A percentile compares a stretch with the other conserved stretches of the same genome.
These are phyloP conservation scores for Acanthochromis polyacanthus DNA, from an alignment of 2,113 vertebrate species.

Conservation along the genomic window DNA sequence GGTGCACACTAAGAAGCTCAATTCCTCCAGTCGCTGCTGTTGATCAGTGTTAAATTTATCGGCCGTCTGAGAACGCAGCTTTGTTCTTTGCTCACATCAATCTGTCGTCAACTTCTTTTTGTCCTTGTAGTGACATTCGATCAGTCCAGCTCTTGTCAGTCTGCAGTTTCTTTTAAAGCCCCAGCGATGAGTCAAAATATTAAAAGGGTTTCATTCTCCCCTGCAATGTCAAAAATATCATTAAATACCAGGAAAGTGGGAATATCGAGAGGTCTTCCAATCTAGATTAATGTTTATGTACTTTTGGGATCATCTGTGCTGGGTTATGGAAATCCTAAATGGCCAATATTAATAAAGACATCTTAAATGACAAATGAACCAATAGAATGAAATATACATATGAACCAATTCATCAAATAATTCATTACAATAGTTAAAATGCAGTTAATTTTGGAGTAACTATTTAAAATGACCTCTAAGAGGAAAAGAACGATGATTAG, in stretches of 20 bases:
- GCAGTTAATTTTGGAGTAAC: too few relatives aligned
- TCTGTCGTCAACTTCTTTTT: neutral
- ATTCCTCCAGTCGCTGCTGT: neutral
- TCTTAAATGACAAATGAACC: neutral
- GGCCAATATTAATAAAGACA: constrained; percentile 21
- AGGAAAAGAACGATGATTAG: neutral
- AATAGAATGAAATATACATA: neutral
- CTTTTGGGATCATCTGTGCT: constrained; percentile 6
- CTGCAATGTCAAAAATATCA: neutral
- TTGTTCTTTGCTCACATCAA: constrained; percentile 5
- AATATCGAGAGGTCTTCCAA: constrained; percentile 43
- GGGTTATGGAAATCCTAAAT: constrained; percentile 10
- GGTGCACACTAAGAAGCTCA: constrained; percentile 22
- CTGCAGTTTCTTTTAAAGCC: constrained; percentile 1
- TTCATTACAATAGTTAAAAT: neutral
- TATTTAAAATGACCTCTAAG: neutral
- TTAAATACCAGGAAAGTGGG: constrained; percentile 18
- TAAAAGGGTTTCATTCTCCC: neutral
- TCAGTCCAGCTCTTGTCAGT: constrained; percentile 25
- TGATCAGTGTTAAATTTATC: constrained; percentile 26
- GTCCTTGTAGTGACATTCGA: constrained; percentile 1
- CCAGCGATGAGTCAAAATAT: constrained; percentile 13
- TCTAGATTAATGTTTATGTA: constrained; percentile 17
- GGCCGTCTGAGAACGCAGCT: neutral
- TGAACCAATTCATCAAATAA: neutral